phyloP scores from a whole-genome alignment of 1,140 invertebrate genomes.

The Venustaconcha ellipsiformis region DNA sequence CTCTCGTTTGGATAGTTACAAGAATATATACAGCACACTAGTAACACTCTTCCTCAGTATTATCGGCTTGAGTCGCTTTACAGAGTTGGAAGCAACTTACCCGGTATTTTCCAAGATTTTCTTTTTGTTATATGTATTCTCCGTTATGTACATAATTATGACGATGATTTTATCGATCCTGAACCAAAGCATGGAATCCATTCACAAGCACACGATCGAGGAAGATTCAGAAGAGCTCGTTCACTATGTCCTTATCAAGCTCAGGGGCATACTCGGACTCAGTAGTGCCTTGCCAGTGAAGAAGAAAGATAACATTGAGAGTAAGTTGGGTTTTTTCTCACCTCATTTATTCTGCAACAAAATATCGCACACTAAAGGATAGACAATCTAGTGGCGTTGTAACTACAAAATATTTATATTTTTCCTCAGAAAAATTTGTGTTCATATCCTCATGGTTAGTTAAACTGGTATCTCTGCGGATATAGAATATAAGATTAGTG shows the following conservation, averaged over 20 bases:
- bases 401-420: no score
- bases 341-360: no score
- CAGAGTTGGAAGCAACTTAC: slow-evolving; percentile 42
- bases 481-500: no score
- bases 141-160: slow-evolving; percentile 41
- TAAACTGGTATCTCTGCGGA: no score
- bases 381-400: no score
- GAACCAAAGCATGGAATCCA: slow-evolving; percentile 40
- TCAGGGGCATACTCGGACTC: slow-evolving; percentile 27
- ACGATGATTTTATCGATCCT: slow-evolving; percentile 52
- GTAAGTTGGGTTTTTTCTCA: no score
- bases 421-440: no score
- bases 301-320: no score
- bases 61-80: slow-evolving; percentile 74
- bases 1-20: slow-evolving; percentile 40
- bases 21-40: slow-evolving; percentile 39
- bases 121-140: slow-evolving; percentile 43
- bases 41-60: slow-evolving; percentile 68
- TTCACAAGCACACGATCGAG: slow-evolving; percentile 35
- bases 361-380: no score
- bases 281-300: background rate
- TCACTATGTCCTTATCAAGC: slow-evolving; percentile 34
- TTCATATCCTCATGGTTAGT: no score
- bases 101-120: slow-evolving; percentile 44
- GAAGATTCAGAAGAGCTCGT: slow-evolving; percentile 40